Percentiles rank a stretch among this genome's conserved stretches.
Conservation (phyloP, 2,797 vertebrate species). For the Chelon labrosus region DNA sequence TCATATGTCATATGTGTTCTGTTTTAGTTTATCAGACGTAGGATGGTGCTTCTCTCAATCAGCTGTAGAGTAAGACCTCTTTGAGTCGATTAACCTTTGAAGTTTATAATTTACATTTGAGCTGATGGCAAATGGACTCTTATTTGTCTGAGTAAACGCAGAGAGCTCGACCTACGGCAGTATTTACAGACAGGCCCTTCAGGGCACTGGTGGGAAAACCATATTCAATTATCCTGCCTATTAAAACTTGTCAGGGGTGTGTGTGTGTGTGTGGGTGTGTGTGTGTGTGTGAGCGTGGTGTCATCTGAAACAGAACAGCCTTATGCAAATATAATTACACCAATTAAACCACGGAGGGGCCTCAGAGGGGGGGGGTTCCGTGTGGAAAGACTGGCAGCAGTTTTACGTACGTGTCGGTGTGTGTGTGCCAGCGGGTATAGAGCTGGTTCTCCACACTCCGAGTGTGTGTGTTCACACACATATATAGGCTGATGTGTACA, state of each 20-base stretch:
- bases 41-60: not conserved
- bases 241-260: slow-evolving; percentile 60
- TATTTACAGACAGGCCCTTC: slow-evolving; percentile 55
- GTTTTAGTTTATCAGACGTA: not conserved
- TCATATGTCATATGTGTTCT: not conserved
- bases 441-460: slow-evolving; percentile 5
- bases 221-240: slow-evolving; percentile 76
- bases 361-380: slow-evolving; percentile 47
- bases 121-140: slow-evolving; percentile 17
- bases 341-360: slow-evolving; percentile 69
- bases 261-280: slow-evolving; percentile 40
- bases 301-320: slow-evolving; percentile 53
- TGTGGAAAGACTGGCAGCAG: slow-evolving; percentile 61
- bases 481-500: slow-evolving; percentile 30
- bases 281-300: slow-evolving; percentile 24
- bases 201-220: slow-evolving; percentile 54
- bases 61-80: not conserved
- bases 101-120: slow-evolving; percentile 39
- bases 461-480: slow-evolving; percentile 7
- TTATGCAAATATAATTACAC: slow-evolving; percentile 82
- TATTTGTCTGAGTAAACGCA: slow-evolving; percentile 61
- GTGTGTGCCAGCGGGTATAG: slow-evolving; percentile 36
- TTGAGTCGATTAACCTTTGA: slow-evolving; percentile 46
- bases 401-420: slow-evolving; percentile 23
- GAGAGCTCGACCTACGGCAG: slow-evolving; percentile 37